Conservation (phyloP, 2,797 vertebrate species). For the Clarias platycephalus region DNA sequence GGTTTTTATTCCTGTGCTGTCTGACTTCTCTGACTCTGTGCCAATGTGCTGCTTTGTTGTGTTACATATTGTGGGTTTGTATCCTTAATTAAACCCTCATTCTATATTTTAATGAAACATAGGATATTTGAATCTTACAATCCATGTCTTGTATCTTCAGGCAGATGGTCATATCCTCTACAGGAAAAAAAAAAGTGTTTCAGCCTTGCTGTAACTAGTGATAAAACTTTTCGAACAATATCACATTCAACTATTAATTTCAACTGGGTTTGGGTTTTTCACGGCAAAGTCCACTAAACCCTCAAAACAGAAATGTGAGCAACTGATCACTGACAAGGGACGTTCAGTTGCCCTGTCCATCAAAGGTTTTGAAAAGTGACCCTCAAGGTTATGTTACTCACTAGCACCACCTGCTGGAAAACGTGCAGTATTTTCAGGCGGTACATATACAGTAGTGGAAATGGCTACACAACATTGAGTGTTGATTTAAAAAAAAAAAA, state of each 20-base stretch:
- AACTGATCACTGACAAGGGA: background rate
- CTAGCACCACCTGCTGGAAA: conserved; percentile 15
- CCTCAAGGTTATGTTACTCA: background rate
- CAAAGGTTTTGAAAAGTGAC: background rate
- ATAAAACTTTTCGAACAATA: background rate
- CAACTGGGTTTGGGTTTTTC: background rate
- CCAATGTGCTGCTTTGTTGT: conserved; percentile 87
- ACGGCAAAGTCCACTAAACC: background rate
- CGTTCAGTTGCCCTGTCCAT: background rate
- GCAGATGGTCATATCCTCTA: background rate
- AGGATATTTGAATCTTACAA: conserved; percentile 59
- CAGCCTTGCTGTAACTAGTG: background rate
- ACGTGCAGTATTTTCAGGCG: background rate
- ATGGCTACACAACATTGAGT: background rate
- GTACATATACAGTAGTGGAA: background rate
- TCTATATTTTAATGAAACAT: conserved; percentile 79
- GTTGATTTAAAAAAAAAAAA: background rate
- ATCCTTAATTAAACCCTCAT: conserved; percentile 86
- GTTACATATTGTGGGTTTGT: conserved; percentile 87
- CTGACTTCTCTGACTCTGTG: conserved; percentile 83
- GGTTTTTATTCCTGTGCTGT: conserved; percentile 84
- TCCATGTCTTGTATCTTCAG: conserved; percentile 47
- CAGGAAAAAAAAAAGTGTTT: background rate
- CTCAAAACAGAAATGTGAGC: background rate
- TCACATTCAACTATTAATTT: background rate